phyloP scores from a whole-genome alignment of 2,888 invertebrate species.

The Eugnorisma glareosa region DNA sequence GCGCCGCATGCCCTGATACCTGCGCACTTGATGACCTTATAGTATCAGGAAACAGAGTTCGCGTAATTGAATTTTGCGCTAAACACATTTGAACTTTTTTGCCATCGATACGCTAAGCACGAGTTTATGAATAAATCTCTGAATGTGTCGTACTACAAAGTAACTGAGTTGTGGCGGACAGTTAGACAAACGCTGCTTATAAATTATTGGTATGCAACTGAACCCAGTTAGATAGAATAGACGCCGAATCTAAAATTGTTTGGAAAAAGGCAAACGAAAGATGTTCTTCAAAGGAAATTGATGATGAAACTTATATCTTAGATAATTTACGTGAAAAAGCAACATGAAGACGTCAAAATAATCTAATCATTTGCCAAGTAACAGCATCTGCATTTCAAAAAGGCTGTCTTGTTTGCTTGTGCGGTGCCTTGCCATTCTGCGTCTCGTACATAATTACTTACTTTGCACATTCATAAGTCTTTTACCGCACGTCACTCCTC shows the following conservation, averaged over 20 bases:
- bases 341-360: background rate
- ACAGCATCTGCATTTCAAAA: conserved; percentile 19
- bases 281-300: background rate
- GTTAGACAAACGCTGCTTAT: background rate
- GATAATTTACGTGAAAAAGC: background rate
- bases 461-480: background rate
- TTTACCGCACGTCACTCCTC: no score
- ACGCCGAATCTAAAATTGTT: background rate
- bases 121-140: background rate
- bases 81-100: background rate
- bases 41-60: background rate
- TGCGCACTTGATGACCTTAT: background rate
- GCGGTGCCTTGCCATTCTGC: background rate
- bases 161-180: background rate
- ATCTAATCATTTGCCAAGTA: background rate
- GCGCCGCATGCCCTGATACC: background rate
- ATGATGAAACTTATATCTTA: background rate
- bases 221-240: background rate
- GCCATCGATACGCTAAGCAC: background rate
- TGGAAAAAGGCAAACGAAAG: background rate
- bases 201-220: background rate
- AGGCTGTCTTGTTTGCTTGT: background rate
- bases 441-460: conserved; percentile 19
- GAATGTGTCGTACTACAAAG: background rate
- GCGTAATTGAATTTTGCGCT: background rate